Base-by-base conservation (phyloP, 2,113 vertebrate species). In the Pollachius pollachius region DNA sequence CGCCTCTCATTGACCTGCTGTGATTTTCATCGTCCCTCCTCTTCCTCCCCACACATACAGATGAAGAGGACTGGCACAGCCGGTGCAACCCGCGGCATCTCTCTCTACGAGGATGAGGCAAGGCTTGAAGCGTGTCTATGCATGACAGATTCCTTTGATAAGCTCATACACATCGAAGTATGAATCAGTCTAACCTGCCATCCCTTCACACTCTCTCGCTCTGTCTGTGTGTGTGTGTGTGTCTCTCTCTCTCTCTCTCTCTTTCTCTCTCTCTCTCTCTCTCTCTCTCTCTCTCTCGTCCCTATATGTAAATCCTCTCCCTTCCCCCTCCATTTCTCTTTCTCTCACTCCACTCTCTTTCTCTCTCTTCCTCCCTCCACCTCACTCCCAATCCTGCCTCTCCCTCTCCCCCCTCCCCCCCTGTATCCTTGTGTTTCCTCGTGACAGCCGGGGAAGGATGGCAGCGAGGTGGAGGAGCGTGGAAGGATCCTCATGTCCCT, bases 31-130 rank as follows among this genome's bases (percentile, higher is more conserved):
- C 41, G 41, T 48, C 41, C 41, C 79, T 9, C 2, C 69, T 66
- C 54, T 37, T 34, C 64, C 62, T 5, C 34, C 41, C 41, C 41
- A 48, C 41, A 48, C 41, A 48, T 9, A 5, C 73, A 98, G 97
- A 95, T 95, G 27, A 99, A 98, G 84, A 94, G 94, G 7, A 86
- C 93, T 0, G 96, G 94, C 13, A 94, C 95, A 0, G 95, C 92
- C 0, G 94, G 96, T 0, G 90, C 91, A 0, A 90, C 94, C 60
- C 94, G 97, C 13, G 97, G 97, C 74, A 99, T 99, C 91, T 90
- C 97, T 1, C 91, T 99, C 9, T 99, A 99, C 0, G 97, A 99
- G 74, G 97, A 99, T 66, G 97, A 99, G 94, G 97, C 95, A 90
- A 92, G 48, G 66, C 58, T 72, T 71, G 78, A 73, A 59, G 68